Evolutionary conservation across 2,888 invertebrate genomes (phyloP), one percentile per base, ranked within the genome.

Genomic region (Seira musarum): DNA sequence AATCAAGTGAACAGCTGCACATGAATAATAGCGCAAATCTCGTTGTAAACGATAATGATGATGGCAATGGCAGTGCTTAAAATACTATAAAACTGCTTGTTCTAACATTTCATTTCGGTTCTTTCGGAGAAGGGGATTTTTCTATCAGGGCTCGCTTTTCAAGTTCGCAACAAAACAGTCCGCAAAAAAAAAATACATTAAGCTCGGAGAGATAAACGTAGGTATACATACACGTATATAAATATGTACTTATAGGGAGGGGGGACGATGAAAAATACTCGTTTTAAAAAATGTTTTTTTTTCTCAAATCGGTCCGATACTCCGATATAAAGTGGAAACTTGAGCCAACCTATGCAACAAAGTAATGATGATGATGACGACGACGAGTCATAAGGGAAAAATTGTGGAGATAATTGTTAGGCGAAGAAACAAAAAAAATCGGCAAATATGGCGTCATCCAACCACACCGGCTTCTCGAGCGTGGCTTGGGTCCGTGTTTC

Each of bases 401-500:
- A 53, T 60, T 68, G 65, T 65, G 72, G 72, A 79, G 72, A 79
- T 72, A 53, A 53, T 53, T 53, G 53, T 53, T 53, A 65, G 35
- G 30, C 30, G 8, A 19, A 22, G 46, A 53, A 49, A n/a, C 17
- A 21, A 63, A 81, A 80, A 80, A 85, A 82, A 82, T 85, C 81
- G 63, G 85, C 85, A 85, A 85, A 83, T 80, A 85, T 85, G 85
- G 85, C 85, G 85, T 83, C 85, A 78, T 73, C 17, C 46, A 53
- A 60, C 57, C 65, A 74, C 83, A 80, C 82, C 84, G 83, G 80
- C 84, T 82, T 82, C 70, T 77, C 74, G 75, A 85, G 85, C 85
- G 83, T 83, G 83, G 82, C 82, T 85, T 82, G 61, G 73, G 81
- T 75, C 81, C 81, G 74, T 82, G 80, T 78, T 81, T 82, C 85